Conservation (phyloP, 2,113 vertebrate genomes). For the Tachuris rubrigastra region DNA sequence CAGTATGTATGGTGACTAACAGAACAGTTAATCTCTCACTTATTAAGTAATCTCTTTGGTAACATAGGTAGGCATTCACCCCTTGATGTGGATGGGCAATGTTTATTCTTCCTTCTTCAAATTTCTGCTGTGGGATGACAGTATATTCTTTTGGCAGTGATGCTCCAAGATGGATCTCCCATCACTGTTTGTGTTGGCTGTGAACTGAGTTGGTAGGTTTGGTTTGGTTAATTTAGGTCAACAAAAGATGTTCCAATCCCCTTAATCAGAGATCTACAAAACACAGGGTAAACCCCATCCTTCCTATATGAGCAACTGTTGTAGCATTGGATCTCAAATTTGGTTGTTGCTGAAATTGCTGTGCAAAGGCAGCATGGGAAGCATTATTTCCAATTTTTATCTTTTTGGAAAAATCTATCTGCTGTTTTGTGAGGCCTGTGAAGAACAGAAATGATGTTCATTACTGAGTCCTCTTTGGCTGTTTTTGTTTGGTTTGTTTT, state of each 20-base stretch:
- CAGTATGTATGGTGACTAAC: neutral
- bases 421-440: neutral
- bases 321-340: neutral
- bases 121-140: neutral
- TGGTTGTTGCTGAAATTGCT: neutral
- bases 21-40: neutral
- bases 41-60: neutral
- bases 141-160: neutral
- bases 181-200: neutral
- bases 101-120: neutral
- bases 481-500: neutral
- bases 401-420: neutral
- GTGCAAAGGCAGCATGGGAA: neutral
- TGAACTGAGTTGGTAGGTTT: neutral
- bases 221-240: neutral
- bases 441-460: neutral
- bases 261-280: neutral
- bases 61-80: neutral
- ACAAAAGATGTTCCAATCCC: neutral
- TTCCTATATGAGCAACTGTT: neutral
- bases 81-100: neutral
- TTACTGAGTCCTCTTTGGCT: accelerated
- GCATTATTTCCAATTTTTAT: neutral
- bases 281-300: neutral
- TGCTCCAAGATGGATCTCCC: neutral